These are phyloP conservation scores for Conomelus anceps DNA, from an alignment of 2,888 invertebrate genomes.

Conservation along the genomic window DNA sequence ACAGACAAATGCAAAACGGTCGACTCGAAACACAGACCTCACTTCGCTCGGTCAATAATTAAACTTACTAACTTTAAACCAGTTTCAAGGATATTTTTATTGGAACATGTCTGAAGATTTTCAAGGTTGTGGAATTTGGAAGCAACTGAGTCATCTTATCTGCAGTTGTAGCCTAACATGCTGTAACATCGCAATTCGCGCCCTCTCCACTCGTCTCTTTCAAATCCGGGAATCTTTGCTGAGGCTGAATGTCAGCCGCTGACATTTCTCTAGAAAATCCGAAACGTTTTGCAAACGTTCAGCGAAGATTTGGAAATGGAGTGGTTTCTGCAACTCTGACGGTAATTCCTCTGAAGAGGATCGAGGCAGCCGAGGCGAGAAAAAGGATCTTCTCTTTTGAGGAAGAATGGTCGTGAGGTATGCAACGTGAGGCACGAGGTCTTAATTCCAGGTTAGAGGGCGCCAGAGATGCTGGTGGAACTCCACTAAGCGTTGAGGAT, in stretches of 20 bases:
- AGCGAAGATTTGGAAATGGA: neutral
- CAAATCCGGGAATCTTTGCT: neutral
- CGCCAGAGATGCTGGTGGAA: neutral
- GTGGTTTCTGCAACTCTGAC: neutral
- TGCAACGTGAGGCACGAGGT: neutral
- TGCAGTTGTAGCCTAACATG: no score
- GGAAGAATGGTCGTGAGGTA: neutral
- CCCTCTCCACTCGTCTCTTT: neutral
- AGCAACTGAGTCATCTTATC: no score
- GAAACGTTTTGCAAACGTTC: neutral
- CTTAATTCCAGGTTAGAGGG: neutral
- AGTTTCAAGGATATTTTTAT: neutral
- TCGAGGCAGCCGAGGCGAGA: neutral
- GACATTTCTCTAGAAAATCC: neutral
- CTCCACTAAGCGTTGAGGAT: neutral
- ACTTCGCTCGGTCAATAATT: no score
- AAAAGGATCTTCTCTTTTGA: neutral
- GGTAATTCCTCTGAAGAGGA: neutral
- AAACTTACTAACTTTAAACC: no score
- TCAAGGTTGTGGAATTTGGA: neutral
- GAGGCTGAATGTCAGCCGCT: neutral
- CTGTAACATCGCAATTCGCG: neutral
- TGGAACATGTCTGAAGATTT: neutral
- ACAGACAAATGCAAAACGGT: no score
- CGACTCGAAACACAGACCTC: no score